phyloP scores from a whole-genome alignment of 1,140 invertebrate genomes.

The Oncopeltus fasciatus region DNA sequence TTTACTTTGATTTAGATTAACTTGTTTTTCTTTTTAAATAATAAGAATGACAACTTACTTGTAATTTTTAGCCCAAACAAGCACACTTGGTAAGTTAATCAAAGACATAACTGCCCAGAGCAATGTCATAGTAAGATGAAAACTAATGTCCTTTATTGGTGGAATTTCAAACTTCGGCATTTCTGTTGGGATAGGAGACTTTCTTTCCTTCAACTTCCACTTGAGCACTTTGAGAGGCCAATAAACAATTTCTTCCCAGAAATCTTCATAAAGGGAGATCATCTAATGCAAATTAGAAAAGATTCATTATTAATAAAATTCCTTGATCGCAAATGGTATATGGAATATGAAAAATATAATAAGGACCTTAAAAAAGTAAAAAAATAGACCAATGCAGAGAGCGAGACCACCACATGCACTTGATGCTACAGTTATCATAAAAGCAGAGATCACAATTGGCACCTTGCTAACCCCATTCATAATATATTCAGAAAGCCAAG shows the following conservation, averaged over 20 bases:
- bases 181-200: not conserved
- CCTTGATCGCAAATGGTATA: not conserved
- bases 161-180: slow-evolving; percentile 15
- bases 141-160: slow-evolving; percentile 20
- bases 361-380: slow-evolving; percentile 41
- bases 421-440: slow-evolving; percentile 34
- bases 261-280: slow-evolving; percentile 17
- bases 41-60: too few species aligned
- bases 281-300: slow-evolving; percentile 3
- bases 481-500: slow-evolving; percentile 38
- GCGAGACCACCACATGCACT: slow-evolving; percentile 39
- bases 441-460: slow-evolving; percentile 33
- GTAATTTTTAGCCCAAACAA: slow-evolving; percentile 36
- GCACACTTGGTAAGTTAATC: slow-evolving; percentile 31
- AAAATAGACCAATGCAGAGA: slow-evolving; percentile 34
- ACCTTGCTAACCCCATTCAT: slow-evolving; percentile 36
- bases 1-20: too few species aligned
- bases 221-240: slow-evolving; percentile 15
- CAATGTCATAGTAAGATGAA: slow-evolving; percentile 31
- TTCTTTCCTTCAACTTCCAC: slow-evolving; percentile 7
- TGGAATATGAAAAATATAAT: slow-evolving; percentile 4
- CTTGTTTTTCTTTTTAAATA: too few species aligned
- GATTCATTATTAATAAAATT: not conserved
- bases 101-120: slow-evolving; percentile 29
- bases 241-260: slow-evolving; percentile 20